These are phyloP conservation scores for Tetranychus cinnabarinus DNA, from an alignment of 1,140 invertebrate genomes.

Conservation along the genomic window DNA sequence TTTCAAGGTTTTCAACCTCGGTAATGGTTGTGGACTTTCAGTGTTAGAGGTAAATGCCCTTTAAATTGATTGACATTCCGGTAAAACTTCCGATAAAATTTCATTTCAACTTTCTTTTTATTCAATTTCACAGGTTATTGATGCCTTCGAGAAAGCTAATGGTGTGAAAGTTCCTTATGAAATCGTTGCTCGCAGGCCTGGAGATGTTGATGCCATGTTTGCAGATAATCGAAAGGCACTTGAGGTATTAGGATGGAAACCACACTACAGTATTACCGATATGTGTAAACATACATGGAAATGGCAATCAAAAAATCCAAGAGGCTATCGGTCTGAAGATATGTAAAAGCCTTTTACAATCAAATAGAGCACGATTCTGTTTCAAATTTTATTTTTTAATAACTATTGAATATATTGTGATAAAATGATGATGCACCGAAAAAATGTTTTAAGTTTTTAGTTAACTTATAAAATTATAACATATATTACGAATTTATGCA, in stretches of 20 bases:
- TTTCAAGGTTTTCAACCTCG: slow-evolving; percentile 66
- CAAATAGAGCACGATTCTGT: too few species aligned
- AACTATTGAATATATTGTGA: too few species aligned
- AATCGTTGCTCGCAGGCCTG: slow-evolving; percentile 43
- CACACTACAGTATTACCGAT: slow-evolving; percentile 44
- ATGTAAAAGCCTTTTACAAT: not conserved
- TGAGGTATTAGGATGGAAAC: slow-evolving; percentile 54
- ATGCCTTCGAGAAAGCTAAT: slow-evolving; percentile 57
- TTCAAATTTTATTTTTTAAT: too few species aligned
- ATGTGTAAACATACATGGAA: slow-evolving; percentile 80
- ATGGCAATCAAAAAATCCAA: slow-evolving; percentile 69
- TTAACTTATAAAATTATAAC: too few species aligned
- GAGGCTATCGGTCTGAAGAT: slow-evolving; percentile 31
- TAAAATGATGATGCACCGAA: too few species aligned
- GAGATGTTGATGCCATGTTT: slow-evolving; percentile 70
- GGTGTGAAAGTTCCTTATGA: slow-evolving; percentile 41
- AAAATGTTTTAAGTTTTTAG: too few species aligned
- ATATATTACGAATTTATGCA: too few species aligned
- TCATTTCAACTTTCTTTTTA: not conserved
- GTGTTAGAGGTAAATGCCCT: slow-evolving; percentile 55
- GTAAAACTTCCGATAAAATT: not conserved
- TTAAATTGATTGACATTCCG: not conserved
- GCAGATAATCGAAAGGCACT: slow-evolving; percentile 52
- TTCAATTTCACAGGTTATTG: slow-evolving; percentile 22
- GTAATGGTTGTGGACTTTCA: slow-evolving; percentile 76